Percentiles rank a stretch among this genome's conserved stretches.
Conservation (phyloP, 2,113 vertebrate species). For the Tetraodon nigroviridis region DNA sequence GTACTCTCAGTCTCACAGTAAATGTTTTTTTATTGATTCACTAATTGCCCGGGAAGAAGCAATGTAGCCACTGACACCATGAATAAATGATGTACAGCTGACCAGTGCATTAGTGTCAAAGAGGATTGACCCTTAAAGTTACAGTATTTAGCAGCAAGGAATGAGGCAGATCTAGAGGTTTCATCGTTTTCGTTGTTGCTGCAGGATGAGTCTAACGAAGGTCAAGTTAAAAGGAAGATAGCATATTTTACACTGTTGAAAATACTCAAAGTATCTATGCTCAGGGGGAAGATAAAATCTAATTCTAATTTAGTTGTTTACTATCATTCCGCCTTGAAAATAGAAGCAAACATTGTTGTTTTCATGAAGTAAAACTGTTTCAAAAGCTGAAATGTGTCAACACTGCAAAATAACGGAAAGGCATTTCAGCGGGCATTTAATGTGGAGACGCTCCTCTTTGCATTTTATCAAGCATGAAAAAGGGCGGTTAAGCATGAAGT, state of each 20-base stretch:
- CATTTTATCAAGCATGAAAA: constrained; percentile 59
- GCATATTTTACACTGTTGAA: constrained; percentile 2
- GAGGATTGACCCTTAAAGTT: constrained; percentile 24
- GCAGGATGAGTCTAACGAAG: constrained; percentile 12
- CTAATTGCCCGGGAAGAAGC: constrained; percentile 68
- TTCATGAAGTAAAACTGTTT: neutral
- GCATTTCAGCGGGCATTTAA: constrained; percentile 60
- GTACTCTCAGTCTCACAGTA: constrained; percentile 52
- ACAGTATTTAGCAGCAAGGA: neutral
- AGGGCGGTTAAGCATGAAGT: constrained; percentile 67
- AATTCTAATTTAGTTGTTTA: too few species aligned
- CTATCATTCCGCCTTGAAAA: too few species aligned
- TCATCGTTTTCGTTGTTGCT: neutral
- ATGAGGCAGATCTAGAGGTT: neutral
- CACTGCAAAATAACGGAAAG: constrained; percentile 36
- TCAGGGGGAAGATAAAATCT: neutral
- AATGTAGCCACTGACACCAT: constrained; percentile 60
- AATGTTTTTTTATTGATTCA: constrained; percentile 67
- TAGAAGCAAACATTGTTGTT: neutral
- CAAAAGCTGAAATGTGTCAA: constrained; percentile 28
- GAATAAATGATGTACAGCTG: constrained; percentile 70
- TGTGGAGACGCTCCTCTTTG: constrained; percentile 45
- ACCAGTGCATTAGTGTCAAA: constrained; percentile 49
- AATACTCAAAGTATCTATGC: constrained; percentile 1
- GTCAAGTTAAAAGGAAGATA: neutral